phyloP scores from a whole-genome alignment of 2,113 vertebrate species.

The Nesogale talazaci region DNA sequence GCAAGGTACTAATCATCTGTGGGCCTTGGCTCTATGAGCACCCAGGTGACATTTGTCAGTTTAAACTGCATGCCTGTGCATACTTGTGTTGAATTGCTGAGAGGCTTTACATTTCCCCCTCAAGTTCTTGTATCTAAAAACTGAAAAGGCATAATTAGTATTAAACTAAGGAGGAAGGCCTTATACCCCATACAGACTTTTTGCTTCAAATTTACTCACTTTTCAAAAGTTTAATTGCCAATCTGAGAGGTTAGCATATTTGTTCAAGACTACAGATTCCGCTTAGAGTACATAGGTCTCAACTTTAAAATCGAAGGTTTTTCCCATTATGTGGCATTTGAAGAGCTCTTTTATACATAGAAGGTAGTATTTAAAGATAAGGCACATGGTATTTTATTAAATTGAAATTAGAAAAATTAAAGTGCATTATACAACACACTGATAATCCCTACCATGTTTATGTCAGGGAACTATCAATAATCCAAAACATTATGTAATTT shows the following conservation, averaged over 20 bases:
- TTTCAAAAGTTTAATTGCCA: neutral
- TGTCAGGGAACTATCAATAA: too few relatives aligned
- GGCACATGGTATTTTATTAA: neutral
- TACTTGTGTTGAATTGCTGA: neutral
- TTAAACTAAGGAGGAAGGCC: accelerated
- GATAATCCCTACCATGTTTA: neutral
- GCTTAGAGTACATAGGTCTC: neutral
- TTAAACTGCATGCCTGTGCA: neutral
- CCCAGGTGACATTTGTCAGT: neutral
- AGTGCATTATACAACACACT: neutral
- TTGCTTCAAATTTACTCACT: neutral
- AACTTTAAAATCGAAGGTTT: neutral
- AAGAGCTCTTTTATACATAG: neutral
- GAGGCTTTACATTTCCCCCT: neutral
- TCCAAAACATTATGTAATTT: neutral
- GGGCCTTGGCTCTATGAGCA: neutral
- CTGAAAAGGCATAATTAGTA: neutral
- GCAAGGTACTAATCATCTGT: neutral
- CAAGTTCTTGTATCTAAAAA: neutral
- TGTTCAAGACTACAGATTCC: neutral
- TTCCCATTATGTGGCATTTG: neutral
- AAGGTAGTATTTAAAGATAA: neutral
- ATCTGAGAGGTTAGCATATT: neutral
- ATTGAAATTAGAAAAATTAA: neutral
- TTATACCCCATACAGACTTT: neutral